Evolutionary conservation across 2,888 invertebrate species (phyloP).

Genomic region (Ophion ellenae): DNA sequence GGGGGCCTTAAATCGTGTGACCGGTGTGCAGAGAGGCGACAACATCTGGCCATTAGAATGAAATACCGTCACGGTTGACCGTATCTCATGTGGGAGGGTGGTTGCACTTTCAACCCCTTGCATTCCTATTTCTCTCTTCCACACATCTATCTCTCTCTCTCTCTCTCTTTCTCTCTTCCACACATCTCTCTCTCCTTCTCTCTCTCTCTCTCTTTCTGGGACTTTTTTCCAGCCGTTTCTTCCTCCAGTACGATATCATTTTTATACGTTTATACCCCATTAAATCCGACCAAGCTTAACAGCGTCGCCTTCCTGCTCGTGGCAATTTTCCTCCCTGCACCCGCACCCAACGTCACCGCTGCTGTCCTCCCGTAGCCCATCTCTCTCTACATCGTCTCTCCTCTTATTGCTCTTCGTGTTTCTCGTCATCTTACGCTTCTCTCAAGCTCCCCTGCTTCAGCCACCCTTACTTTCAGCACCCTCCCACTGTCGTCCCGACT

Average conservation of each 20-base stretch:
- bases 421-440: neutral
- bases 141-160: slow-evolving; percentile 1
- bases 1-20: slow-evolving; percentile 72
- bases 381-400: neutral
- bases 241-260: slow-evolving; percentile 71
- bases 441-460: no score
- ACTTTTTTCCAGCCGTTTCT: slow-evolving; percentile 15
- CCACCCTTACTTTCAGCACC: neutral
- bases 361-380: slow-evolving; percentile 16
- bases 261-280: slow-evolving; percentile 77
- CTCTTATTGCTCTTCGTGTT: neutral
- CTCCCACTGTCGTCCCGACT: slow-evolving; percentile 23
- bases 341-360: neutral
- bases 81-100: slow-evolving; percentile 72
- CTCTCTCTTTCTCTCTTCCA: slow-evolving; percentile 15
- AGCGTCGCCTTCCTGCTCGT: slow-evolving; percentile 58
- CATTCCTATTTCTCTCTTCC: slow-evolving; percentile 43
- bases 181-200: slow-evolving; percentile 28
- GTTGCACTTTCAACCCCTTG: slow-evolving; percentile 46
- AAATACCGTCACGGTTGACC: slow-evolving; percentile 75
- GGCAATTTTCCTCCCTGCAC: slow-evolving; percentile 53
- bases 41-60: slow-evolving; percentile 78
- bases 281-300: slow-evolving; percentile 73
- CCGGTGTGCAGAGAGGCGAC: slow-evolving; percentile 73
- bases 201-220: neutral